Base-by-base conservation (phyloP, 35 echinoderm and acorn worm genomes). In the Heliocidaris erythrogramma region DNA sequence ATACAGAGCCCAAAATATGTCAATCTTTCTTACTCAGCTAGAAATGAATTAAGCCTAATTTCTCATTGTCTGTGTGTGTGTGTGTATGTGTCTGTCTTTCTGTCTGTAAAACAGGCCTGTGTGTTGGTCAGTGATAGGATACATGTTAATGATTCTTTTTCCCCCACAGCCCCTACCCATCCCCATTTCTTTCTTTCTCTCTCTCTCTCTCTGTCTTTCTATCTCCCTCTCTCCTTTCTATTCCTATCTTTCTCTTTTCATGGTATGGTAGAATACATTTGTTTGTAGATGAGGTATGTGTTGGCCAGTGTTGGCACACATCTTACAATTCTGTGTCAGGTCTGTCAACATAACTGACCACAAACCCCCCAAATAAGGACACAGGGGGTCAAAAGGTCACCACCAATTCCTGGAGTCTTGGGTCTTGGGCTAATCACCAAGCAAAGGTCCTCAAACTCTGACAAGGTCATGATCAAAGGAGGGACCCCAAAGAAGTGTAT, bases 321-420 rank as follows among this genome's bases (percentile, higher is more conserved):
- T 78, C 65, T 78, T 78, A 78, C 65, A 21, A 78, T 78, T 78
- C 65, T 42, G 31, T 89, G 31, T 32, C 31, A 18, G 32, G 31
- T 48, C 87, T 42, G 87, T 89, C 87, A 89, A 89, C 87, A 89
- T 48, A 13, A 13, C 47, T 89, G 87, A 32, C 87, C 47, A 89
- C 87, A 89, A 48, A 47, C 47, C 47, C 47, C 24, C 87, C 87
- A 47, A 89, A 89, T 89, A 89, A 42, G 87, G 87, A 17, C 87
- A 89, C 13, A 21, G 87, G 21, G 27, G 87, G 87, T 89, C 87
- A 89, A 89, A 89, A 48, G 31, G 87, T 42, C 87, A 4, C 18
- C 27, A 5, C 47, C 47, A 6, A 48, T 89, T 89, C 31, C 87
- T 7, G 31, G 87, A 89, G 3, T 89, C 87, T 89, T 42, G 87